Evolutionary conservation across 2,888 invertebrate species (phyloP), one percentile per base, ranked within the genome.

Genomic region (Drosophila affinis): DNA sequence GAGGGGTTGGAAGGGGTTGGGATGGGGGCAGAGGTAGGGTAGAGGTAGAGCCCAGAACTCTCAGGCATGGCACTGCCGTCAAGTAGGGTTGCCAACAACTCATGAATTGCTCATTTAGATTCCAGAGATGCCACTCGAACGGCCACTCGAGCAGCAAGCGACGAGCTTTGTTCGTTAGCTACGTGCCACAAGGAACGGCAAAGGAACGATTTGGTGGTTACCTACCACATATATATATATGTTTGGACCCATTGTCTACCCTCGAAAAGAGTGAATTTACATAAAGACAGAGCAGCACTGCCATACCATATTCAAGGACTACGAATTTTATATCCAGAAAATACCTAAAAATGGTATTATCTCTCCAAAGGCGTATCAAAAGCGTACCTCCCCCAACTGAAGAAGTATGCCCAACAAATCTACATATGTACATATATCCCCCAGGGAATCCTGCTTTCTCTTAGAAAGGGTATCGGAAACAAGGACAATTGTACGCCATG

Each of bases 91-190:
- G 81, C 82, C 87, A 82, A 81, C 83, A 82, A 72, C 72, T 64
- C 88, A 83, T 86, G 86, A 86, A 88, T 86, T 86, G 86, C 86
- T 86, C 86, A 86, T 86, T 86, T 86, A 80, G 83, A 77, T 72
- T 80, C 62, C 72, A 72, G 75, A 86, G 86, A 79, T 54, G 76
- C 67, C 86, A 79, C 85, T 86, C 76, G 73, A 76, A 64, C 24
- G 72, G 62, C 56, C 62, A 63, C 70, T 77, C 70, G 56, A 77
- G 76, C 70, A 67, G 59, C 55, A 21, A 71, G 81, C 65, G 49
- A 65, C 49, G 57, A 79, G 77, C 81, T 79, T 47, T 79, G 55
- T 62, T 75, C 75, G 54, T 21, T 51, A 56, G 29, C 24, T 52
- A 39, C 39, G 34, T 56, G 29, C 17, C 32, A 72, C 24, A 79